These are phyloP conservation scores for Cheumatopsyche charites DNA, from an alignment of 1,140 invertebrate genomes.

Conservation along the genomic window DNA sequence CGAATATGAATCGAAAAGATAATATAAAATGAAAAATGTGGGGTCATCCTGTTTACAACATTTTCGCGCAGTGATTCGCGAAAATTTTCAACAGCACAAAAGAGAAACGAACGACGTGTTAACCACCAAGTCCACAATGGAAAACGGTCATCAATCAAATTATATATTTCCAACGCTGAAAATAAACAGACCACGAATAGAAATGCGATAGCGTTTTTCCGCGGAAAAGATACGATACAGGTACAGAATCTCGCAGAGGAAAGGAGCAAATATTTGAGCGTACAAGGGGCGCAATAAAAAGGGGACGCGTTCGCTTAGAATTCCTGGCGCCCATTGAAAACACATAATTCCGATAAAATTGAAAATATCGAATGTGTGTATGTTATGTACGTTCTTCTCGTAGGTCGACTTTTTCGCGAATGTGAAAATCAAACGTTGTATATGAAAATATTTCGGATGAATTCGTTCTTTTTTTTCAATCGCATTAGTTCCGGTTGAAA, in stretches of 20 bases:
- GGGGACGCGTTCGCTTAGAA: neutral
- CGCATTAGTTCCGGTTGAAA: no score
- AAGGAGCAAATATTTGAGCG: neutral
- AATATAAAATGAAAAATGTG: neutral
- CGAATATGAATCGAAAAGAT: neutral
- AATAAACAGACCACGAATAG: neutral
- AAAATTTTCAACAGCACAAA: neutral
- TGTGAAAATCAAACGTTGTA: slow-evolving; percentile 23
- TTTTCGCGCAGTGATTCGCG: neutral
- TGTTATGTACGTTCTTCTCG: neutral
- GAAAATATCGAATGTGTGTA: slow-evolving; percentile 27
- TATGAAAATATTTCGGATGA: slow-evolving; percentile 9
- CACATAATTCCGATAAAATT: slow-evolving; percentile 35
- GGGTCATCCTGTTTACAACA: slow-evolving; percentile 12
- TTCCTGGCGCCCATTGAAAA: slow-evolving; percentile 30
- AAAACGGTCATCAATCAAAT: neutral
- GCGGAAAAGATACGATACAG: neutral
- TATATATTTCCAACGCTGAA: neutral
- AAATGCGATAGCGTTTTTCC: neutral
- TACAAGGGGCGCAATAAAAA: slow-evolving; percentile 1
- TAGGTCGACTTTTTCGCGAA: neutral
- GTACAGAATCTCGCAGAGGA: neutral
- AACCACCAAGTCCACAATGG: neutral
- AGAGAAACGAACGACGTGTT: neutral
- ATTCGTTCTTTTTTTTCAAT: no score